Percentiles rank a stretch among this genome's conserved stretches.
These are phyloP conservation scores for Cassiopea xamachana DNA, from an alignment of 30 jellyfish, hydroid and myxozoan species.

Conservation along the genomic window DNA sequence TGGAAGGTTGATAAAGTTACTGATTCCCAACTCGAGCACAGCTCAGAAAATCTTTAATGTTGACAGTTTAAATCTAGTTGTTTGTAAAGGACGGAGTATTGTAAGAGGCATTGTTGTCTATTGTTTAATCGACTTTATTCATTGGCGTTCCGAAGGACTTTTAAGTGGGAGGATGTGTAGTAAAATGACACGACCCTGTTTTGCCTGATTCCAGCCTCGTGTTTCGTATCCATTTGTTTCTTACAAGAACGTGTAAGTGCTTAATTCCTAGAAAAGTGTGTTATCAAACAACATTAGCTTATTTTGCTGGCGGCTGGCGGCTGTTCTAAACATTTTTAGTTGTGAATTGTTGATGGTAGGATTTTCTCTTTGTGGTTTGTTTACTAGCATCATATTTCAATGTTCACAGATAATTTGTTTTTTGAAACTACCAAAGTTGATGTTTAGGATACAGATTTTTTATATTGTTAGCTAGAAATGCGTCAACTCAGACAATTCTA, in stretches of 20 bases:
- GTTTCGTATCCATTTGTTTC: neutral
- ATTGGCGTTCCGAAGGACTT: too few species aligned
- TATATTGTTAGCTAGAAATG: neutral
- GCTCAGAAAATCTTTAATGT: too few species aligned
- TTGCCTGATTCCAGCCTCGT: neutral
- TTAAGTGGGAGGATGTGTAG: too few species aligned
- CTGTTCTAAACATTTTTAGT: neutral
- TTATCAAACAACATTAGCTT: neutral
- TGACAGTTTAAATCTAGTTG: too few species aligned
- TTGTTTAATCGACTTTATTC: too few species aligned
- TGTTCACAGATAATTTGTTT: neutral
- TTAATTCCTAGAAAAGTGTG: neutral
- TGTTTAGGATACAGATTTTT: neutral
- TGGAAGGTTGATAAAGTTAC: too few species aligned
- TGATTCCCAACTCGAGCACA: too few species aligned
- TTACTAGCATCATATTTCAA: neutral
- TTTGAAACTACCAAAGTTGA: neutral
- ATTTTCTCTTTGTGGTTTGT: conserved; percentile 1
- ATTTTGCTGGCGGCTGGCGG: conserved; percentile 3
- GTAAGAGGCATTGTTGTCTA: too few species aligned
- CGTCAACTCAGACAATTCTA: neutral
- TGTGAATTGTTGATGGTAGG: neutral
- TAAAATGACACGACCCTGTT: too few species aligned
- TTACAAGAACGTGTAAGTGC: neutral
- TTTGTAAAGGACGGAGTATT: too few species aligned